A percentile compares a stretch with the other conserved stretches of the same genome.
Conservation (phyloP, 2,797 vertebrate genomes). For the Cyclopterus lumpus region DNA sequence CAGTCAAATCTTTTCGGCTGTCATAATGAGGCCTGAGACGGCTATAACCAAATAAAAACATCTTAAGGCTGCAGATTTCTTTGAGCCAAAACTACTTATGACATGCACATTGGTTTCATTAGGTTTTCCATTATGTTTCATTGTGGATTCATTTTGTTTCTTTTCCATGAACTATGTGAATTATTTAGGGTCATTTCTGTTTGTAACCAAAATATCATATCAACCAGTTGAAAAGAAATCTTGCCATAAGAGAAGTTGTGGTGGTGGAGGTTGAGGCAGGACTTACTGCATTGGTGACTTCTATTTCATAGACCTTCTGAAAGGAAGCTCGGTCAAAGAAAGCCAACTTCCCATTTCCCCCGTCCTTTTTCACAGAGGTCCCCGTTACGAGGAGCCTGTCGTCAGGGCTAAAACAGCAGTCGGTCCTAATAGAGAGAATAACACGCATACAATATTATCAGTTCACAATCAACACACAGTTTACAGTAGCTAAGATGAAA, state of each 20-base stretch:
- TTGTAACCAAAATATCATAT: slow-evolving; percentile 37
- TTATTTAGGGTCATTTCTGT: slow-evolving; percentile 26
- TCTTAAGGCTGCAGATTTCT: slow-evolving; percentile 18
- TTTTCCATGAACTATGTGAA: slow-evolving; percentile 26
- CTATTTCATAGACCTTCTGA: slow-evolving; percentile 92
- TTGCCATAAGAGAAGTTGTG: slow-evolving; percentile 7
- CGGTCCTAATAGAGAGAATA: slow-evolving; percentile 85
- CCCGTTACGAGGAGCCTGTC: slow-evolving; percentile 95
- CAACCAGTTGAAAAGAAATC: slow-evolving; percentile 41
- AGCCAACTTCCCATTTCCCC: slow-evolving; percentile 90
- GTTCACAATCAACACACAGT: slow-evolving; percentile 3
- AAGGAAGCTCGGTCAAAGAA: slow-evolving; percentile 93
- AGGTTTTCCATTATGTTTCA: slow-evolving; percentile 33
- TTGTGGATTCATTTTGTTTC: slow-evolving; percentile 14
- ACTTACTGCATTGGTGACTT: slow-evolving; percentile 94
- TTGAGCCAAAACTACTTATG: slow-evolving; percentile 9
- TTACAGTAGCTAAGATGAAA: neutral
- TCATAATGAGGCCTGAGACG: slow-evolving; percentile 11
- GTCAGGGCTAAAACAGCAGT: slow-evolving; percentile 98
- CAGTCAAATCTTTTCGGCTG: neutral
- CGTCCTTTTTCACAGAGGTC: slow-evolving; percentile 93
- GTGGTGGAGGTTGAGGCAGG: neutral
- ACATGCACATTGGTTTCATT: slow-evolving; percentile 36
- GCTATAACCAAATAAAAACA: slow-evolving; percentile 27
- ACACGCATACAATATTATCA: slow-evolving; percentile 18